Evolutionary conservation across 1,140 invertebrate genomes (phyloP).

Genomic region (Drosophila grimshawi): DNA sequence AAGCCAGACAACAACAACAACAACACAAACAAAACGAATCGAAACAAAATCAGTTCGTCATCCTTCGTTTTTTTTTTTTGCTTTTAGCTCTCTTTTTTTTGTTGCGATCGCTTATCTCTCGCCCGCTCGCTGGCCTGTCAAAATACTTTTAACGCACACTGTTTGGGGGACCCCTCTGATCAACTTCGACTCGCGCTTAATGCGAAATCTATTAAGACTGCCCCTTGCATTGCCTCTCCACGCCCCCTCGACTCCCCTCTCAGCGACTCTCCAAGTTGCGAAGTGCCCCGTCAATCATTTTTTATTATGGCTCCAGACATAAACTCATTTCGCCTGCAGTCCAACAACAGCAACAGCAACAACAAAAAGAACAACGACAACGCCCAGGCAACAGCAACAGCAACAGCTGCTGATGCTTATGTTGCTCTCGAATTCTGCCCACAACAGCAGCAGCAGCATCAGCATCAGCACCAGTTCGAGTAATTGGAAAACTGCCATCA

Average conservation of each 20-base stretch:
- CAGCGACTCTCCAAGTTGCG: constrained; percentile 8
- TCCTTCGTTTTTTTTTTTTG: constrained; percentile 37
- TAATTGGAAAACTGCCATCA: constrained; percentile 79
- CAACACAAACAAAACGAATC: constrained; percentile 10
- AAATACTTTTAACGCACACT: constrained; percentile 76
- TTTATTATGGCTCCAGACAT: constrained; percentile 80
- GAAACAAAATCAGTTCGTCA: constrained; percentile 77
- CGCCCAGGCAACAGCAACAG: constrained; percentile 58
- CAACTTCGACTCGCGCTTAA: constrained; percentile 47
- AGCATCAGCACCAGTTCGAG: constrained; percentile 50
- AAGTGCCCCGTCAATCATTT: constrained; percentile 82
- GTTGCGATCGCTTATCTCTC: constrained; percentile 70
- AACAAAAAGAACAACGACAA: constrained; percentile 16
- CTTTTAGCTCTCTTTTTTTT: neutral
- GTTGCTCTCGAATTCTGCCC: constrained; percentile 66
- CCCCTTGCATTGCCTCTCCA: constrained; percentile 33
- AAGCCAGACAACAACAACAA: constrained; percentile 40
- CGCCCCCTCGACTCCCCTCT: constrained; percentile 21
- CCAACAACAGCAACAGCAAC: constrained; percentile 45
- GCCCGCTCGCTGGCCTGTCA: constrained; percentile 60
- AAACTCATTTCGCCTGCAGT: constrained; percentile 80
- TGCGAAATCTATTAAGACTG: constrained; percentile 67
- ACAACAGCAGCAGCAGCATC: constrained; percentile 60
- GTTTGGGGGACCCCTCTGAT: constrained; percentile 18
- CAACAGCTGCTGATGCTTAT: constrained; percentile 48